Percentiles rank a stretch among this genome's conserved stretches.
Evolutionary conservation across 2,888 invertebrate species (phyloP).

Genomic region (Leptopilina syphax): DNA sequence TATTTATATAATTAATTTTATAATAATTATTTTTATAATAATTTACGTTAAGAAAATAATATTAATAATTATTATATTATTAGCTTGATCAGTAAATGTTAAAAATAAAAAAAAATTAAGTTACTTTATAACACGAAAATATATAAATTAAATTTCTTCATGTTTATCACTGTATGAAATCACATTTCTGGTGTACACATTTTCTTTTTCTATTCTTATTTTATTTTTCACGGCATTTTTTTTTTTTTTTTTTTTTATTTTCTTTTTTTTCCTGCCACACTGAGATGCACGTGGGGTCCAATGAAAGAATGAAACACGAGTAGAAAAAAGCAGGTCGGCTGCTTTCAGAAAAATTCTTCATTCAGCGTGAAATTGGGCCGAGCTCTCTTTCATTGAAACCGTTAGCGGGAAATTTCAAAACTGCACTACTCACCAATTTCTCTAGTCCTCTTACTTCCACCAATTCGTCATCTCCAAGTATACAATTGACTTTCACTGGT

Average conservation of each 20-base stretch:
- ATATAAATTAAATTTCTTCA: no score
- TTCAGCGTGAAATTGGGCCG: slow-evolving; percentile 38
- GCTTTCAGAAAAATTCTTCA: slow-evolving; percentile 31
- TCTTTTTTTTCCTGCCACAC: not conserved
- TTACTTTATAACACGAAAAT: no score
- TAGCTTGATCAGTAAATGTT: no score
- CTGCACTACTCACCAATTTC: slow-evolving; percentile 28
- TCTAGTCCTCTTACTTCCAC: slow-evolving; percentile 2
- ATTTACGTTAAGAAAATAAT: no score
- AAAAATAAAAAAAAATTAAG: no score
- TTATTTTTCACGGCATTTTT: not conserved
- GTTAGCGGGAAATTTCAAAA: slow-evolving; percentile 35
- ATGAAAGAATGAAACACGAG: slow-evolving; percentile 16
- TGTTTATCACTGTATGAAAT: no score
- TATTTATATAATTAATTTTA: no score
- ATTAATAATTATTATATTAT: no score
- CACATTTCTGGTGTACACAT: no score
- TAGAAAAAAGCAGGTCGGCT: slow-evolving; percentile 31
- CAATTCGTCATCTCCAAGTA: slow-evolving; percentile 3
- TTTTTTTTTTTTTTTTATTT: not conserved
- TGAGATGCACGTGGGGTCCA: slow-evolving; percentile 26
- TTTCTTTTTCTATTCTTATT: not conserved
- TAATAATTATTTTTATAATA: no score
- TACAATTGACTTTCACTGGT: not conserved
- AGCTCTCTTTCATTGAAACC: slow-evolving; percentile 30